These are phyloP conservation scores for Nyctibius bracteatus DNA, from an alignment of 2,113 vertebrate genomes.

Conservation along the genomic window DNA sequence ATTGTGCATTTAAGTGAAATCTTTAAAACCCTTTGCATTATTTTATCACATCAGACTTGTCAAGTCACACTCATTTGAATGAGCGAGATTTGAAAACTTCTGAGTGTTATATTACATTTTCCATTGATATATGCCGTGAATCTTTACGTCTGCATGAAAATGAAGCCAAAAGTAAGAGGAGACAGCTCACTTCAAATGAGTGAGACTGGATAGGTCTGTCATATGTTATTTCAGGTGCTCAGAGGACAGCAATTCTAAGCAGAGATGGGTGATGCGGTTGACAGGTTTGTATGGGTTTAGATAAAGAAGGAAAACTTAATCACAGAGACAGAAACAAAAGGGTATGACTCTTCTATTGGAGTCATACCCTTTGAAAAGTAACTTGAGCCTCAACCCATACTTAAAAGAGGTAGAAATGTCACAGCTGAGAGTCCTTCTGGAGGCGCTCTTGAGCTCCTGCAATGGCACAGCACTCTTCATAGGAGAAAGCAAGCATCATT, in stretches of 20 bases:
- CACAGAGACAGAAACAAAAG: background rate
- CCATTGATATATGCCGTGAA: constrained; percentile 51
- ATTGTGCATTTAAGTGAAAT: constrained; percentile 30
- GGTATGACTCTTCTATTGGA: background rate
- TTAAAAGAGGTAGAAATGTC: background rate
- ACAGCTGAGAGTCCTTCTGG: background rate
- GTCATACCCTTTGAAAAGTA: background rate
- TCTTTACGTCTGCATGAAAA: constrained; percentile 41
- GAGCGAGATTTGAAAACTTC: constrained; percentile 72
- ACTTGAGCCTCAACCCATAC: background rate
- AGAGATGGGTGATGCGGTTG: constrained; percentile 15
- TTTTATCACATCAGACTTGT: constrained; percentile 63
- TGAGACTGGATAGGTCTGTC: constrained; percentile 43
- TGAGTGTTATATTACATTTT: constrained; percentile 72
- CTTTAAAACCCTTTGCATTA: constrained; percentile 44
- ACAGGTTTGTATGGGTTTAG: constrained; percentile 23
- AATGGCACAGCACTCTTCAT: background rate
- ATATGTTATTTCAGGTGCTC: constrained; percentile 50
- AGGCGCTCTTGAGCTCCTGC: background rate
- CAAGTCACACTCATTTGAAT: constrained; percentile 72
- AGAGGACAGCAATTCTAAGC: background rate
- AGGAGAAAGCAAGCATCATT: background rate
- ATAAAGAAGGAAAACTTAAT: constrained; percentile 7
- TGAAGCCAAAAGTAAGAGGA: constrained; percentile 34
- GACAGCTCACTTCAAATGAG: constrained; percentile 33